Evolutionary conservation across 1,140 invertebrate genomes (phyloP).

Genomic region (Meloidogyne exigua): DNA sequence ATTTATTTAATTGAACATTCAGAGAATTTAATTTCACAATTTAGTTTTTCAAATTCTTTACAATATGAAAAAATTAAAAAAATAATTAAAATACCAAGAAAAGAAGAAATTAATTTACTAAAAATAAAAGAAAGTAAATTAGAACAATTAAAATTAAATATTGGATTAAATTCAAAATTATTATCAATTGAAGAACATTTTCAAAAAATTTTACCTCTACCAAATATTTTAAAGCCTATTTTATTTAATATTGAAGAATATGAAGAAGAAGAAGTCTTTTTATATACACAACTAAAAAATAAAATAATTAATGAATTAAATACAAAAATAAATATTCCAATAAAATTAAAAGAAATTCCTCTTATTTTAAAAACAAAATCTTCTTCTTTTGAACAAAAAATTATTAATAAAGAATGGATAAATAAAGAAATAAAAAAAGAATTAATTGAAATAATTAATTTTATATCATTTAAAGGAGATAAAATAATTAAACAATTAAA

Average conservation of each 20-base stretch:
- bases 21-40: slow-evolving; percentile 8
- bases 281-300: slow-evolving; percentile 51
- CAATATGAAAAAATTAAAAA: background rate
- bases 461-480: slow-evolving; percentile 21
- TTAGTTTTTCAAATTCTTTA: background rate
- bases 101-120: slow-evolving; percentile 10
- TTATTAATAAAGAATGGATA: slow-evolving; percentile 40
- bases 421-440: slow-evolving; percentile 30
- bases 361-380: slow-evolving; percentile 40
- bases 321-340: slow-evolving; percentile 24
- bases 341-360: slow-evolving; percentile 36
- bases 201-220: slow-evolving; percentile 16
- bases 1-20: slow-evolving; percentile 23
- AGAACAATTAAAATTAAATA: slow-evolving; percentile 9
- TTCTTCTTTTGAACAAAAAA: slow-evolving; percentile 44
- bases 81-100: background rate
- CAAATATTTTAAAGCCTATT: slow-evolving; percentile 4
- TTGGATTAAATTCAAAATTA: slow-evolving; percentile 23
- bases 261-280: slow-evolving; percentile 48
- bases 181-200: slow-evolving; percentile 16
- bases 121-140: slow-evolving; percentile 12
- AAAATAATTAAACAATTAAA: slow-evolving; percentile 16
- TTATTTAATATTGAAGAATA: slow-evolving; percentile 41
- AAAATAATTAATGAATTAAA: slow-evolving; percentile 39
- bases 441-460: background rate